These are phyloP conservation scores for Bombus superbus DNA, from an alignment of 1,140 invertebrate species.

Conservation along the genomic window DNA sequence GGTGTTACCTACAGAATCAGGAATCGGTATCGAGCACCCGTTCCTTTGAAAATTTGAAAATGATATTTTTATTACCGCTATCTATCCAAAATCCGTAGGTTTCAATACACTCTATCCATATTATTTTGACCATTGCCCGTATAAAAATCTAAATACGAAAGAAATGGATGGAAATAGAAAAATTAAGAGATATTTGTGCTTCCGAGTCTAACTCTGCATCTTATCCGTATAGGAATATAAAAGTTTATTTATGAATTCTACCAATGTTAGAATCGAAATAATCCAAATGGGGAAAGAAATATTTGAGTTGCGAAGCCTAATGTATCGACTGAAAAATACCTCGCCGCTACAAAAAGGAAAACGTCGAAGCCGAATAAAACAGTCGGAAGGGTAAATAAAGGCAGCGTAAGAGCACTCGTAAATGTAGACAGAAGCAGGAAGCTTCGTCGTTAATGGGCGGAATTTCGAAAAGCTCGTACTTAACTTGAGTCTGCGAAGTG, in stretches of 20 bases:
- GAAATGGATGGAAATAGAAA: no score
- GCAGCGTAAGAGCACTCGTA: constrained; percentile 48
- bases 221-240: no score
- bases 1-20: constrained; percentile 25
- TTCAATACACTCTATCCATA: no score
- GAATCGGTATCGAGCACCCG: neutral
- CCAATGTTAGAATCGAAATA: neutral
- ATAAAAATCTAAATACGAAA: neutral
- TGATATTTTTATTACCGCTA: no score
- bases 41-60: neutral
- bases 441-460: constrained; percentile 71
- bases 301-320: neutral
- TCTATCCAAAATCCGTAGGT: no score
- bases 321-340: neutral
- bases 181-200: no score
- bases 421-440: constrained; percentile 56
- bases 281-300: neutral
- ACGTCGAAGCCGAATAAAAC: neutral
- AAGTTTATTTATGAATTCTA: no score
- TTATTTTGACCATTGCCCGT: neutral
- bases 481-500: constrained; percentile 77
- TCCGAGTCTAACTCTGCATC: no score
- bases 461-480: constrained; percentile 79
- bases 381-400: constrained; percentile 40
- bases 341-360: neutral